A percentile compares a stretch with the other conserved stretches of the same genome.
Evolutionary conservation across 2,113 vertebrate species (phyloP).

Genomic region (Sminthopsis crassicaudata): DNA sequence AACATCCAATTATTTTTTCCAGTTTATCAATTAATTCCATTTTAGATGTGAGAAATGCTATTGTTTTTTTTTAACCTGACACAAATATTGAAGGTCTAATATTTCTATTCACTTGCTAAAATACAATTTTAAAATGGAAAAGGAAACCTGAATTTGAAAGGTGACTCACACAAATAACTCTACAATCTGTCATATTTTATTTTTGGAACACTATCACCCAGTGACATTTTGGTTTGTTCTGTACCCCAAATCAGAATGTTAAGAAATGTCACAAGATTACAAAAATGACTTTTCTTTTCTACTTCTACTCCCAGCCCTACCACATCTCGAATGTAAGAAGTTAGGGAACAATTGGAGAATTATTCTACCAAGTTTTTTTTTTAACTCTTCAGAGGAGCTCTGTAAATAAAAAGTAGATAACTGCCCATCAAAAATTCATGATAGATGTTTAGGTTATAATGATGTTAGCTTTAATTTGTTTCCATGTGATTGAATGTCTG

Average conservation of each 20-base stretch:
- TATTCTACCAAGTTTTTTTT: neutral
- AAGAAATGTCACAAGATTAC: neutral
- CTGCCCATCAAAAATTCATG: neutral
- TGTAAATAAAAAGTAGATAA: neutral
- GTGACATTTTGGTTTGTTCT: neutral
- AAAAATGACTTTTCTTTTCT: neutral
- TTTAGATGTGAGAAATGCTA: neutral
- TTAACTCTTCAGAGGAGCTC: neutral
- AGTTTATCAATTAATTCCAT: neutral
- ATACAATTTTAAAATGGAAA: neutral
- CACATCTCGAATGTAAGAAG: neutral
- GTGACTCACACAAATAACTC: neutral
- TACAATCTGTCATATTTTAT: constrained; percentile 1
- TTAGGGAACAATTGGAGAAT: neutral
- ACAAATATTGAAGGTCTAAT: neutral
- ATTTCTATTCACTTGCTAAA: neutral
- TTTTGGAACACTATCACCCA: neutral
- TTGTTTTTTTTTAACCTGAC: neutral
- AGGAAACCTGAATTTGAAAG: neutral
- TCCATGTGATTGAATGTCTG: neutral
- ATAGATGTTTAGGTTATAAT: neutral
- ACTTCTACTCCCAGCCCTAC: neutral
- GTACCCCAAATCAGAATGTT: neutral
- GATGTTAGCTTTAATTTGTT: neutral
- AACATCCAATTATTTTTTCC: neutral